A percentile compares a stretch with the other conserved stretches of the same genome.
phyloP scores from a whole-genome alignment of 1,140 invertebrate genomes.

The Zaprionus kolodkinae region DNA sequence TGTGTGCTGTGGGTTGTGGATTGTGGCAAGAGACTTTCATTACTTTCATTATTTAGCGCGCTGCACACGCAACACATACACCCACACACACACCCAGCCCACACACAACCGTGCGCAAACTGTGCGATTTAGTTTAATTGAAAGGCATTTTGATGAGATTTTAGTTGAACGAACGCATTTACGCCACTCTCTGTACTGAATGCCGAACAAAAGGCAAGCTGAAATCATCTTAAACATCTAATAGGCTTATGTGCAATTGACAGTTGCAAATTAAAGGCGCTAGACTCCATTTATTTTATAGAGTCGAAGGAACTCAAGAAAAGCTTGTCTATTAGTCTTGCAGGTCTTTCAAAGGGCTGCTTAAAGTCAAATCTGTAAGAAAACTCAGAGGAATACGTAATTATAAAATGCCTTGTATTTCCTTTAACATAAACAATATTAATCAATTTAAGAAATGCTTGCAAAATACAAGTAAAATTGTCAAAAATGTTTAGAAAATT shows the following conservation, averaged over 20 bases:
- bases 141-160: conserved; percentile 66
- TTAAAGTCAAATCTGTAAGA: no score
- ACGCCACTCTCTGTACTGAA: conserved; percentile 17
- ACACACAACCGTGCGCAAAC: conserved; percentile 33
- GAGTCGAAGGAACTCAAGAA: not conserved
- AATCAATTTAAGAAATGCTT: not conserved
- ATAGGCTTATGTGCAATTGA: conserved; percentile 34
- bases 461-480: not conserved
- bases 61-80: conserved; percentile 36
- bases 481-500: not conserved
- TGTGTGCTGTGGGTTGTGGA: not conserved
- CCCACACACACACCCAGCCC: not conserved
- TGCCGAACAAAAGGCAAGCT: not conserved
- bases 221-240: conserved; percentile 33
- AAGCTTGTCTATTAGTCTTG: no score
- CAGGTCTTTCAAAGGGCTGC: no score
- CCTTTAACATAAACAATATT: not conserved
- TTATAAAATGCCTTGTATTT: not conserved
- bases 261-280: conserved; percentile 4
- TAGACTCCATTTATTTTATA: not conserved
- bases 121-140: conserved; percentile 64
- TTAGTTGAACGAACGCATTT: conserved; percentile 36
- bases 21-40: conserved; percentile 36
- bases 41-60: conserved; percentile 56
- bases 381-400: no score